Conservation (phyloP, 2,113 vertebrate genomes). For the Amia ocellicauda region DNA sequence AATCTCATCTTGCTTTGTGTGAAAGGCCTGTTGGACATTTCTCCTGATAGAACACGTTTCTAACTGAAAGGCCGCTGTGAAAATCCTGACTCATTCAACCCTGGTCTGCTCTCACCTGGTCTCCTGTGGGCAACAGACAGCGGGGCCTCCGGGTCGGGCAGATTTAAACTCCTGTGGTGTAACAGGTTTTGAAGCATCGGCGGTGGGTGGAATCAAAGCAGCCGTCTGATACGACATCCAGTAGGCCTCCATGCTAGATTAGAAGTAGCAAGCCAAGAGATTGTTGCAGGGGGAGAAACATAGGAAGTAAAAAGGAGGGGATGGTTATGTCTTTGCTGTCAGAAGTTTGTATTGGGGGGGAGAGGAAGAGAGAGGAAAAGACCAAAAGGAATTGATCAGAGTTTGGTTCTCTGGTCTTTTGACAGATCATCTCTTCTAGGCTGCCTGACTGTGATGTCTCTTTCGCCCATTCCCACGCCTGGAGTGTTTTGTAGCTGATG, state of each 20-base stretch:
- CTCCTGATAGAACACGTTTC: no score
- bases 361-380: no score
- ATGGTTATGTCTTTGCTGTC: constrained; percentile 1
- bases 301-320: neutral
- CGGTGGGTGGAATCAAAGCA: neutral
- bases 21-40: no score
- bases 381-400: neutral
- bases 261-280: neutral
- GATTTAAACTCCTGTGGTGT: neutral
- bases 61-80: no score
- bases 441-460: neutral
- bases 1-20: no score
- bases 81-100: no score
- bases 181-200: neutral
- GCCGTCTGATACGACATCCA: neutral
- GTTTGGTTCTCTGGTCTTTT: no score
- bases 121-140: no score
- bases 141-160: neutral
- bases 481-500: no score
- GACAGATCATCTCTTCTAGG: no score
- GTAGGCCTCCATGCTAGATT: neutral
- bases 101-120: no score
- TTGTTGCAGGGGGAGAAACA: neutral
- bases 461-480: neutral
- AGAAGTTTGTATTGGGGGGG: no score